These are phyloP conservation scores for Pocota personata DNA, from an alignment of 2,888 invertebrate genomes.

Conservation along the genomic window DNA sequence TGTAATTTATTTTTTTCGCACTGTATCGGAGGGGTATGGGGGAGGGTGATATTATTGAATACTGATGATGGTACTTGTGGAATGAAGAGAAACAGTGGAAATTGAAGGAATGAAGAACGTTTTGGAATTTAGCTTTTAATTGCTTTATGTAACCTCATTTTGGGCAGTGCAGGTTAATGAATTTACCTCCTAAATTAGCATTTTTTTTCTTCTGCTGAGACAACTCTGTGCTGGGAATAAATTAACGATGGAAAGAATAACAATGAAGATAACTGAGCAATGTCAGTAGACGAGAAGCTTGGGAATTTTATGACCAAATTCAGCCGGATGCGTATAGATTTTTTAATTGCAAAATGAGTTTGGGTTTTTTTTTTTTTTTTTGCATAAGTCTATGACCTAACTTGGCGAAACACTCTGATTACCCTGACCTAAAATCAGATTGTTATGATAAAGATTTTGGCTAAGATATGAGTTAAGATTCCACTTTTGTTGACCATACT, in stretches of 20 bases:
- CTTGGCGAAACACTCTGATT: neutral
- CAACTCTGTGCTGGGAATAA: constrained; percentile 16
- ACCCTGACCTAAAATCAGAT: neutral
- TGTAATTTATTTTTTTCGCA: constrained; percentile 32
- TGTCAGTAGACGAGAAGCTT: neutral
- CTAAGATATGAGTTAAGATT: neutral
- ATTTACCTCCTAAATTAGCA: constrained; percentile 37
- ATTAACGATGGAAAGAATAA: constrained; percentile 16
- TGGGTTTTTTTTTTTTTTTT: neutral
- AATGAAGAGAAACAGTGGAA: constrained; percentile 15
- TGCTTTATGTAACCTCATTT: constrained; percentile 58
- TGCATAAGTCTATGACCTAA: constrained; percentile 23
- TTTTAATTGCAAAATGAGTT: neutral
- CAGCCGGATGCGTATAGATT: neutral
- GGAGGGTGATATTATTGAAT: neutral
- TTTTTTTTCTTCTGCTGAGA: constrained; percentile 31
- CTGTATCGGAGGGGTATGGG: neutral
- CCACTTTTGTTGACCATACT: neutral
- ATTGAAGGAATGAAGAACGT: constrained; percentile 24
- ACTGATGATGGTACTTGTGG: constrained; percentile 15
- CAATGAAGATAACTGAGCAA: constrained; percentile 7
- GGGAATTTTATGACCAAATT: constrained; percentile 12
- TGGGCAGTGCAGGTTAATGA: constrained; percentile 52
- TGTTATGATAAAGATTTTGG: neutral
- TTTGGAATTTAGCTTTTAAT: constrained; percentile 54